A percentile compares a stretch with the other conserved stretches of the same genome.
Evolutionary conservation across 2,797 vertebrate species (phyloP).

Genomic region (Thaleichthys pacificus): DNA sequence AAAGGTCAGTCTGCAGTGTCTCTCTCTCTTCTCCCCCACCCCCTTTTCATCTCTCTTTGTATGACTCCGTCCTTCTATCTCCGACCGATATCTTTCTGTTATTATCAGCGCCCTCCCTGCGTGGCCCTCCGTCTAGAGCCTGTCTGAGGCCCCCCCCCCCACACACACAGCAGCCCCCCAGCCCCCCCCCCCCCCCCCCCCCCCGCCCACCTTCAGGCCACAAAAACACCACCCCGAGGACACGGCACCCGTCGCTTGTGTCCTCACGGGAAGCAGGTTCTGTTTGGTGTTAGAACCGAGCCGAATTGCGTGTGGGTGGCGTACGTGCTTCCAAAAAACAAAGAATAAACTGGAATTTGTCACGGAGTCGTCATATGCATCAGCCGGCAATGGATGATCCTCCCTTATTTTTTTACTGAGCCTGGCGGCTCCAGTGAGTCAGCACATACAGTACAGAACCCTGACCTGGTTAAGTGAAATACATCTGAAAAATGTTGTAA

Average conservation of each 20-base stretch:
- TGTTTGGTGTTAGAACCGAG: no score
- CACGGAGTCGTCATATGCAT: no score
- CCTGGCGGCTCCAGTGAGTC: no score
- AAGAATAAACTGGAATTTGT: no score
- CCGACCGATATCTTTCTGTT: not conserved
- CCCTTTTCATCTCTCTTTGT: not conserved
- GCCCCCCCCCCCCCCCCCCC: not conserved
- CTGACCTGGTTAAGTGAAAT: no score
- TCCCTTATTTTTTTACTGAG: no score
- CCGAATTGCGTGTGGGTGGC: no score
- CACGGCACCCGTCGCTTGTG: not conserved
- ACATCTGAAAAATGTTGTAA: no score
- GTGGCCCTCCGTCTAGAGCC: constrained; percentile 8
- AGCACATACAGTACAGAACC: no score
- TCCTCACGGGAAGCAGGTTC: no score
- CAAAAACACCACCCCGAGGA: not conserved
- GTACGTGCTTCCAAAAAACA: no score
- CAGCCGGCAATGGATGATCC: no score
- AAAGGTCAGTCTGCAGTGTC: constrained; percentile 53
- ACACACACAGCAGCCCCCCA: not conserved
- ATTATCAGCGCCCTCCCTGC: not conserved
- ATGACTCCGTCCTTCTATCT: not conserved
- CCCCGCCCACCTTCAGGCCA: not conserved
- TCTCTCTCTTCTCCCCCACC: not conserved
- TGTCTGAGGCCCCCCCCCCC: constrained; percentile 9